phyloP scores from a whole-genome alignment of 2,888 invertebrate species.

The Spodoptera exigua region DNA sequence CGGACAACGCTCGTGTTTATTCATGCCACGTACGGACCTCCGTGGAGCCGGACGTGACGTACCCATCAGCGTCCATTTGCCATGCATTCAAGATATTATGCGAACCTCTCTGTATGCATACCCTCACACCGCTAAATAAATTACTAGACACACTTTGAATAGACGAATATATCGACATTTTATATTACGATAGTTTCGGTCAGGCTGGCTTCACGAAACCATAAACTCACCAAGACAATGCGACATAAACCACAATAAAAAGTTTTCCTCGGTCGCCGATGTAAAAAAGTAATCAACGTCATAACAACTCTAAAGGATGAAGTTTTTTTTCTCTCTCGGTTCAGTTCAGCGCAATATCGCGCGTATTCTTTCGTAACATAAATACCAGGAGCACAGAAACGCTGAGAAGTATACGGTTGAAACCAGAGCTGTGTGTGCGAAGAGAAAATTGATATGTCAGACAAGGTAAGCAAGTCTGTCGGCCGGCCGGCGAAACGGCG shows the following conservation, averaged over 20 bases:
- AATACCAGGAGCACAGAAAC: constrained; percentile 84
- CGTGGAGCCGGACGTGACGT: constrained; percentile 78
- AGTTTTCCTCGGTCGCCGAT: constrained; percentile 51
- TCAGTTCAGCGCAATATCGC: constrained; percentile 68
- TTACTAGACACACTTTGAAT: constrained; percentile 46
- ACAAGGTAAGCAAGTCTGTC: constrained; percentile 83
- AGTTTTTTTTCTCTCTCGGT: constrained; percentile 34
- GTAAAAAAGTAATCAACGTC: constrained; percentile 22
- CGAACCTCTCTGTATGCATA: constrained; percentile 55
- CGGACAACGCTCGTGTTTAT: constrained; percentile 64
- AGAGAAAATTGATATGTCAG: constrained; percentile 81
- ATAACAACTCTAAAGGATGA: constrained; percentile 25
- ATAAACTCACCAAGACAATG: constrained; percentile 46
- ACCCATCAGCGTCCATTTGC: constrained; percentile 66
- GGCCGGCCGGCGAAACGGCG: constrained; percentile 54
- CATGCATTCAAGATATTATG: constrained; percentile 57
- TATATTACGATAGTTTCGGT: constrained; percentile 27
- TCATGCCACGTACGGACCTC: constrained; percentile 81
- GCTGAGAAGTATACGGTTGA: constrained; percentile 66
- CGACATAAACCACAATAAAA: constrained; percentile 30
- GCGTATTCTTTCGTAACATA: constrained; percentile 87
- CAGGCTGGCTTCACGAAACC: constrained; percentile 30
- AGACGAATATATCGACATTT: constrained; percentile 48
- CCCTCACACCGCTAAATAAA: constrained; percentile 53
- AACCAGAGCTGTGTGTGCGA: constrained; percentile 72